Percentiles rank a stretch among this genome's conserved stretches.
Conservation (phyloP, 2,888 invertebrate species). For the Colostygia pectinataria region DNA sequence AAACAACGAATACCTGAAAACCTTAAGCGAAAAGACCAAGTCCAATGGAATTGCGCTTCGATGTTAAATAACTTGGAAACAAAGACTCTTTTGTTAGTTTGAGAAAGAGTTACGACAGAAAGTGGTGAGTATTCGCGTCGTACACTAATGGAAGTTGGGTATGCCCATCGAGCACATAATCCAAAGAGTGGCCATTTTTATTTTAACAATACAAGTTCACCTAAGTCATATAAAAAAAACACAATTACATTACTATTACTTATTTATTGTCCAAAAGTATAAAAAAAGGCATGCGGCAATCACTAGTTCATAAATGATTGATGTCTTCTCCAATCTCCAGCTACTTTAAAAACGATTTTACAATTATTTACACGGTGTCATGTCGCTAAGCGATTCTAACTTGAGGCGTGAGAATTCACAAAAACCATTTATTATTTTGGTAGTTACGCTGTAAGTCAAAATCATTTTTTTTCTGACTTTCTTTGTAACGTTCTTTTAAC, state of each 20-base stretch:
- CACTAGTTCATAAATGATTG: conserved; percentile 18
- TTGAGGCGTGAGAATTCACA: too few relatives aligned
- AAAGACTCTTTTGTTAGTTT: conserved; percentile 38
- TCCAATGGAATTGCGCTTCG: conserved; percentile 40
- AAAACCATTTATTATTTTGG: too few relatives aligned
- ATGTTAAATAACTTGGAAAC: conserved; percentile 51
- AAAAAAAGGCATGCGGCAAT: too few relatives aligned
- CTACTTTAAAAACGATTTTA: conserved; percentile 21
- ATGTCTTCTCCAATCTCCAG: conserved; percentile 21
- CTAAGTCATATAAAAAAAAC: not conserved
- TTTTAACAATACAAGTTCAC: too few relatives aligned
- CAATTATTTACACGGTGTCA: conserved; percentile 18
- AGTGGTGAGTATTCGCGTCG: not conserved
- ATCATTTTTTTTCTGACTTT: too few relatives aligned
- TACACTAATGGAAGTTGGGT: too few relatives aligned
- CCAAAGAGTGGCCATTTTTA: too few relatives aligned
- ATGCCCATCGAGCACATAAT: too few relatives aligned
- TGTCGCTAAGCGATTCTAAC: conserved; percentile 13
- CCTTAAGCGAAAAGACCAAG: conserved; percentile 36
- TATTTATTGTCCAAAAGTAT: too few relatives aligned
- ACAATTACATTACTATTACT: too few relatives aligned
- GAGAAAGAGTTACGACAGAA: conserved; percentile 23
- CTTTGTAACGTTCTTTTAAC: too few relatives aligned
- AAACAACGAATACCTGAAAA: conserved; percentile 29
- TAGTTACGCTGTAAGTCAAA: too few relatives aligned